Percentiles rank a stretch among this genome's conserved stretches.
Conservation (phyloP, 2,888 invertebrate genomes). For the Pseudoips prasinana region DNA sequence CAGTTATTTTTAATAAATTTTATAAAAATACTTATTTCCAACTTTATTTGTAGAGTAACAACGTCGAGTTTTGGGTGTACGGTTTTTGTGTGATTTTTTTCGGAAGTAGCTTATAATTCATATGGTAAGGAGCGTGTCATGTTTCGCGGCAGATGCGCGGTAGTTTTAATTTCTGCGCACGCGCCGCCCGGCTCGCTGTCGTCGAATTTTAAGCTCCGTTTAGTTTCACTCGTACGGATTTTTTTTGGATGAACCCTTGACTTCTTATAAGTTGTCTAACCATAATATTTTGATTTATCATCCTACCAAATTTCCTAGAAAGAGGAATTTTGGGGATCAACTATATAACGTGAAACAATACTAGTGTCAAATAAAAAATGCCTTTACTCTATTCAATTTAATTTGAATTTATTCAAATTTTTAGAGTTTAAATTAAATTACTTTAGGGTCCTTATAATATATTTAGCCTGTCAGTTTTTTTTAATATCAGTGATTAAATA, state of each 20-base stretch:
- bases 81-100: slow-evolving; percentile 46
- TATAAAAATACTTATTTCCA: slow-evolving; percentile 10
- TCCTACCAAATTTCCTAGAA: no score
- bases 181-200: slow-evolving; percentile 49
- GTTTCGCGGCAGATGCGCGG: slow-evolving; percentile 73
- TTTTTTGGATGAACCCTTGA: slow-evolving; percentile 24
- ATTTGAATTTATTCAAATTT: no score
- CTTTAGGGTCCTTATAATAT: no score
- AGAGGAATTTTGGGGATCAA: no score
- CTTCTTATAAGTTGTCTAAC: slow-evolving; percentile 14
- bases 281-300: neutral
- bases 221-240: slow-evolving; percentile 31
- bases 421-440: no score
- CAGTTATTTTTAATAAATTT: slow-evolving; percentile 7
- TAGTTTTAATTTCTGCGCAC: slow-evolving; percentile 57
- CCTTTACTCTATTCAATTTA: no score
- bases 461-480: no score
- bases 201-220: slow-evolving; percentile 42
- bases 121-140: slow-evolving; percentile 73
- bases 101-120: slow-evolving; percentile 67
- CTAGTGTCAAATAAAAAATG: no score
- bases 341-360: no score
- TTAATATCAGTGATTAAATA: no score
- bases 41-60: slow-evolving; percentile 13
- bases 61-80: slow-evolving; percentile 35